phyloP scores from a whole-genome alignment of 2,797 vertebrate genomes.

The Siniperca scherzeri region DNA sequence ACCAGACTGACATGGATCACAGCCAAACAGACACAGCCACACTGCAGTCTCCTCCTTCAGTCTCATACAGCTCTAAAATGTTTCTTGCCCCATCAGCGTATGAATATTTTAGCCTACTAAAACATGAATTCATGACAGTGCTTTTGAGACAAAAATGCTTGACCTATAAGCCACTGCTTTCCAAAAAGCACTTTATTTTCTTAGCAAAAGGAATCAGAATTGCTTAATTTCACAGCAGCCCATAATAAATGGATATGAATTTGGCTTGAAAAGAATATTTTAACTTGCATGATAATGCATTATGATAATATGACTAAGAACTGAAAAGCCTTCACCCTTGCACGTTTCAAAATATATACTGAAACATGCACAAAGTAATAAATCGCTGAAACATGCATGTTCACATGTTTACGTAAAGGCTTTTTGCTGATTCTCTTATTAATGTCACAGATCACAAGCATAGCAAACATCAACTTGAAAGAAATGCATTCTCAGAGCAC shows the following conservation, averaged over 20 bases:
- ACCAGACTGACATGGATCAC: constrained; percentile 17
- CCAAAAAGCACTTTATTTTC: constrained; percentile 26
- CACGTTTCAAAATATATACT: neutral
- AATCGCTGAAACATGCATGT: neutral
- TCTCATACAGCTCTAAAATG: constrained; percentile 28
- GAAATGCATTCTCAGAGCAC: constrained; percentile 12
- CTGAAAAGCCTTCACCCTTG: neutral
- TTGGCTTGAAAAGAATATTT: constrained; percentile 11
- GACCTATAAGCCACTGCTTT: constrained; percentile 17
- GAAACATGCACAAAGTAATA: neutral
- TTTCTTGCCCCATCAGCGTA: constrained; percentile 22
- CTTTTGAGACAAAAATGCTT: constrained; percentile 42
- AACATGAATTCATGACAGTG: constrained; percentile 30
- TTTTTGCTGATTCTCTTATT: constrained; percentile 1
- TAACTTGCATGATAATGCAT: constrained; percentile 1
- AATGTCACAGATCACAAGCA: neutral
- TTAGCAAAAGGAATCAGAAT: constrained; percentile 22
- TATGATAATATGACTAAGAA: neutral
- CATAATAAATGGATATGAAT: constrained; percentile 7
- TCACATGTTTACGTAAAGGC: neutral
- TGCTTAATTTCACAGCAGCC: constrained; percentile 19
- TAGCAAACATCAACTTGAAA: neutral
- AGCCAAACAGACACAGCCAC: constrained; percentile 31
- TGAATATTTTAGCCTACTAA: constrained; percentile 49
- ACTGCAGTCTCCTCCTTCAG: constrained; percentile 26